These are phyloP conservation scores for Bufo gargarizans DNA, from an alignment of 2,113 vertebrate genomes.

Conservation along the genomic window DNA sequence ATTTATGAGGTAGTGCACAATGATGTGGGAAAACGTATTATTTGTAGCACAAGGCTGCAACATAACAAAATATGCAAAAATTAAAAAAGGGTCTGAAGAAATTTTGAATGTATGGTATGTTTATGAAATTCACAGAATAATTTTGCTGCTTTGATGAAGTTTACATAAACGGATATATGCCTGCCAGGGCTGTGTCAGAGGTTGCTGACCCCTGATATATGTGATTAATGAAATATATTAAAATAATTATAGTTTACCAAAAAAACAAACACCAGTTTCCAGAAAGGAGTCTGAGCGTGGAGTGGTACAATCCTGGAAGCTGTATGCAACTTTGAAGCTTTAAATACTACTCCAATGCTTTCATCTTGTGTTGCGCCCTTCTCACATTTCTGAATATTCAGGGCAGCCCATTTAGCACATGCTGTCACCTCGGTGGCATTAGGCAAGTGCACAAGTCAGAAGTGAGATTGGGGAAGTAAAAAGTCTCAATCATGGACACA, in stretches of 20 bases:
- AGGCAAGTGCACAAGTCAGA: background rate
- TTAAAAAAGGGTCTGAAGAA: too few species aligned
- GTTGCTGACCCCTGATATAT: too few species aligned
- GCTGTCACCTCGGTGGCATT: background rate
- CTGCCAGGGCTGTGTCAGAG: too few species aligned
- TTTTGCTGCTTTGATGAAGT: too few species aligned
- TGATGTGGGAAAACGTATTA: too few species aligned
- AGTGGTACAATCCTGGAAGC: background rate
- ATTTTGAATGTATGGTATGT: too few species aligned
- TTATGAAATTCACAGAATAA: too few species aligned
- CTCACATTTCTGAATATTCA: conserved; percentile 1
- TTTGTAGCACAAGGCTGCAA: too few species aligned
- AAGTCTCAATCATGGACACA: background rate
- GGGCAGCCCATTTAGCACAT: background rate
- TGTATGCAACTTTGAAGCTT: background rate
- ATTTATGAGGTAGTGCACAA: too few species aligned
- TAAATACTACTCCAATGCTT: background rate
- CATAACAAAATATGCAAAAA: too few species aligned
- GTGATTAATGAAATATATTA: too few species aligned
- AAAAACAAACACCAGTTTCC: background rate
- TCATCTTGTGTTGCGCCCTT: background rate
- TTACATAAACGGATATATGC: too few species aligned
- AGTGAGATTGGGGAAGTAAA: background rate
- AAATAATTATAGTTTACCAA: background rate
- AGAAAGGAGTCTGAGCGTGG: background rate